Percentiles rank a stretch among this genome's conserved stretches.
These are phyloP conservation scores for Drosophila sturtevanti DNA, from an alignment of 1,140 invertebrate genomes.

Conservation along the genomic window DNA sequence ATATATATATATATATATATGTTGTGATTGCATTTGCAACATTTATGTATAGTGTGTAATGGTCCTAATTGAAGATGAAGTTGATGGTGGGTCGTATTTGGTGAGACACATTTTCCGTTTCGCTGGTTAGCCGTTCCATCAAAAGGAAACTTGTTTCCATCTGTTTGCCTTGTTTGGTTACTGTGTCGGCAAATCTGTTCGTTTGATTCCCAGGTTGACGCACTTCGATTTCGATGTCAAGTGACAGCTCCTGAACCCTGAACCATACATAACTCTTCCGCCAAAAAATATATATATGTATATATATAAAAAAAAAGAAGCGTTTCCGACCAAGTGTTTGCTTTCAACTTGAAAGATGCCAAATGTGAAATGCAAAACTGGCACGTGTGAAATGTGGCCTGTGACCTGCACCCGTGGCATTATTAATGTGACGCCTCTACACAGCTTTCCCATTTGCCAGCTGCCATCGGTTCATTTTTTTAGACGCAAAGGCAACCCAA, in stretches of 20 bases:
- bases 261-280: conserved; percentile 38
- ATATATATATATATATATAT: conserved; percentile 19
- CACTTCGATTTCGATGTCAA: neutral
- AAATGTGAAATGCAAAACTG: conserved; percentile 28
- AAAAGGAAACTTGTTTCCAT: conserved; percentile 43
- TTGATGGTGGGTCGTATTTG: conserved; percentile 14
- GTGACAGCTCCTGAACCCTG: conserved; percentile 31
- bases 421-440: conserved; percentile 37
- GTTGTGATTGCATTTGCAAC: neutral
- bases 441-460: conserved; percentile 43
- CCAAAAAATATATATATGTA: too few relatives aligned
- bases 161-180: conserved; percentile 26
- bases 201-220: conserved; percentile 8
- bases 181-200: conserved; percentile 14
- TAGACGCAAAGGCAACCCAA: conserved; percentile 19
- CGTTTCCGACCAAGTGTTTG: conserved; percentile 23
- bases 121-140: neutral
- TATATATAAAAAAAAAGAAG: conserved; percentile 21
- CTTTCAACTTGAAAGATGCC: conserved; percentile 39
- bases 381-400: conserved; percentile 35
- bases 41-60: conserved; percentile 27
- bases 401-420: conserved; percentile 8
- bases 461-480: neutral
- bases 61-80: conserved; percentile 43
- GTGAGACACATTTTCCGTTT: conserved; percentile 41